A percentile compares a stretch with the other conserved stretches of the same genome.
phyloP scores from a whole-genome alignment of 2,113 vertebrate species.

The Ammospiza caudacuta region DNA sequence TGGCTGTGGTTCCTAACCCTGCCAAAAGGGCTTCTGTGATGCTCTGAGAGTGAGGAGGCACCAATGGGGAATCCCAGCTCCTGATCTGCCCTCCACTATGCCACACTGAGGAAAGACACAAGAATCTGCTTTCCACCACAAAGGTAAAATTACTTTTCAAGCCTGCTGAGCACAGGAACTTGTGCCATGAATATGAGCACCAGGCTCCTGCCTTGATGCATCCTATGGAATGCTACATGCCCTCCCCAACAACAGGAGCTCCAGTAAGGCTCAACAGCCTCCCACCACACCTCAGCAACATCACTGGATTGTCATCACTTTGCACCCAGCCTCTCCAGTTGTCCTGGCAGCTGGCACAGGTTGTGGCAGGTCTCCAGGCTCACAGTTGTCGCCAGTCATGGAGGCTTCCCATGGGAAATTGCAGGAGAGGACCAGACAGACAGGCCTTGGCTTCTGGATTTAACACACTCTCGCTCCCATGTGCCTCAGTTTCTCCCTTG shows the following conservation, averaged over 20 bases:
- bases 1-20: rapidly evolving
- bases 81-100: background rate
- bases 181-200: background rate
- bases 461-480: background rate
- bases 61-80: background rate
- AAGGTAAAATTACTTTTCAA: background rate
- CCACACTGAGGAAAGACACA: background rate
- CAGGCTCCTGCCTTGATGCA: background rate
- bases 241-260: background rate
- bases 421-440: background rate
- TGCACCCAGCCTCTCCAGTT: background rate
- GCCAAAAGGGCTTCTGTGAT: background rate
- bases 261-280: background rate
- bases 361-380: background rate
- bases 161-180: background rate
- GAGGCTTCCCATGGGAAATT: background rate
- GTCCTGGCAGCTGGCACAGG: background rate
- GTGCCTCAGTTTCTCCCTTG: conserved; percentile 35
- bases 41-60: background rate
- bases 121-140: background rate
- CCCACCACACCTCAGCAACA: background rate
- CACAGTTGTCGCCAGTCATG: background rate
- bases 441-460: background rate
- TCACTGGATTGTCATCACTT: background rate
- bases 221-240: background rate